A percentile compares a stretch with the other conserved stretches of the same genome.
Conservation (phyloP, 2,797 vertebrate genomes). For the Tapirus indicus region DNA sequence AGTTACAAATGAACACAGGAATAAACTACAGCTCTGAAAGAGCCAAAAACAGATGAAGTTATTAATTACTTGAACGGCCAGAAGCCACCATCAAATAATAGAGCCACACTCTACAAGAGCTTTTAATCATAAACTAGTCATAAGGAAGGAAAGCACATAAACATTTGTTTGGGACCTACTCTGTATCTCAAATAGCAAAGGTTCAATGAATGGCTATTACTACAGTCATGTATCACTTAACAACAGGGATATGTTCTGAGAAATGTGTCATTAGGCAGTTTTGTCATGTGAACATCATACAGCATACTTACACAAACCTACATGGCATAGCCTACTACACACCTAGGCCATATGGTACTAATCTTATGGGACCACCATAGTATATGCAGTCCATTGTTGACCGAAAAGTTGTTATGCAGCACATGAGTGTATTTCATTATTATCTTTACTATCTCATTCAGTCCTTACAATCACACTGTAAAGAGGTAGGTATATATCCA, state of each 20-base stretch:
- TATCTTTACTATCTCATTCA: not conserved
- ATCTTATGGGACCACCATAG: too few species aligned
- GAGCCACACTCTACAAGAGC: not conserved
- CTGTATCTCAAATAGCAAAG: not conserved
- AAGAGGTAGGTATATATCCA: not conserved
- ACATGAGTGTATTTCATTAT: not conserved
- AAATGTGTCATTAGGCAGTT: too few species aligned
- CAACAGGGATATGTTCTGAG: too few species aligned
- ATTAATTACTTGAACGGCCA: not conserved
- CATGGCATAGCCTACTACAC: too few species aligned
- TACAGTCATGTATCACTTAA: not conserved
- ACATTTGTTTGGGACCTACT: not conserved
- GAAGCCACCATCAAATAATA: not conserved
- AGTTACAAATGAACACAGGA: not conserved
- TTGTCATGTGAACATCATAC: too few species aligned
- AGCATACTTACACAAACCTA: too few species aligned
- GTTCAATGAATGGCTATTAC: not conserved
- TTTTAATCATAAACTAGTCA: not conserved
- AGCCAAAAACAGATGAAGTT: not conserved
- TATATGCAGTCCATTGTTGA: too few species aligned
- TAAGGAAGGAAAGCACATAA: not conserved
- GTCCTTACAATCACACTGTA: not conserved
- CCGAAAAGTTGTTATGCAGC: too few species aligned
- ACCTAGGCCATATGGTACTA: too few species aligned
- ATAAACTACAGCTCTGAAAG: not conserved